Percentiles rank a stretch among this genome's conserved stretches.
Evolutionary conservation across 64 coral and sea anemone genomes (phyloP).

Genomic region (Platygyra sinensis): DNA sequence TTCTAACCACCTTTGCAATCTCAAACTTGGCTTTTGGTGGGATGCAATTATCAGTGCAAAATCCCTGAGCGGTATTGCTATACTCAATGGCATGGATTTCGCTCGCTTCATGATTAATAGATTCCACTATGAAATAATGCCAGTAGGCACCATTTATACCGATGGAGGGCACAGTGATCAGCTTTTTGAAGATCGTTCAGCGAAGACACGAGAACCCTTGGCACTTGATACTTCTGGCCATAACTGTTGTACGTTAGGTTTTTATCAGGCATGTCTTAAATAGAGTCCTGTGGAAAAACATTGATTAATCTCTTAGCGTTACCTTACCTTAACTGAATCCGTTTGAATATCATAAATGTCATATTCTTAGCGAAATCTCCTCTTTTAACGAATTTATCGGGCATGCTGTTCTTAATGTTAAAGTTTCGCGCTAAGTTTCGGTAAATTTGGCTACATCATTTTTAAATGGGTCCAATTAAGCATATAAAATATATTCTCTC

Average conservation of each 20-base stretch:
- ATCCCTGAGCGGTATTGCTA: background rate
- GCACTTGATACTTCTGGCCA: conserved; percentile 21
- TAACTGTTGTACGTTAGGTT: conserved; percentile 16
- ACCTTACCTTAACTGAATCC: no score
- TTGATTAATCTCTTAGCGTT: no score
- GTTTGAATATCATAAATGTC: no score
- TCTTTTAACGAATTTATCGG: background rate
- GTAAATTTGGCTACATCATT: no score
- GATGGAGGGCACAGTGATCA: conserved; percentile 41
- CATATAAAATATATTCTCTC: no score
- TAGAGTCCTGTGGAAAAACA: background rate
- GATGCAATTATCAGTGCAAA: background rate
- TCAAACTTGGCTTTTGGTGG: background rate
- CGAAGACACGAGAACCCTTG: background rate
- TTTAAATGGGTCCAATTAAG: no score
- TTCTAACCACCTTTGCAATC: conserved; percentile 7
- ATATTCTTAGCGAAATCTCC: background rate
- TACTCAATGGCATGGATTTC: conserved; percentile 22
- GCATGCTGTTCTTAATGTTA: no score
- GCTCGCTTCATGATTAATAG: background rate
- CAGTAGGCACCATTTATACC: background rate
- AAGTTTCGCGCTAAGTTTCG: no score
- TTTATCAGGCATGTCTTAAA: background rate
- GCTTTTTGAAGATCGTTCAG: background rate
- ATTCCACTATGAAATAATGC: conserved; percentile 36